Evolutionary conservation across 2,797 vertebrate species (phyloP).

Genomic region (Lutjanus campechanus): DNA sequence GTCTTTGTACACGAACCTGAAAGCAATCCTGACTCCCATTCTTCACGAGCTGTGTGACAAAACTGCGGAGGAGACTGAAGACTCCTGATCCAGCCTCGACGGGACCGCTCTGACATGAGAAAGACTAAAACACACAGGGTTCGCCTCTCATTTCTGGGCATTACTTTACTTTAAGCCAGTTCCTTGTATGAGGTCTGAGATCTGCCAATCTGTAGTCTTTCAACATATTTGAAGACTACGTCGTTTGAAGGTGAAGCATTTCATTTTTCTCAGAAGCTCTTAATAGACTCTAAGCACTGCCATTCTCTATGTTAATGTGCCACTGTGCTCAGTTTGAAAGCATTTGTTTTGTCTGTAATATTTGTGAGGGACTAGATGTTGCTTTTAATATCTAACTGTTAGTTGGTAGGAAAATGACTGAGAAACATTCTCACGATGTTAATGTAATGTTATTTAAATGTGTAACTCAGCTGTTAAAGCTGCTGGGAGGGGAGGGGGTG

Average conservation of each 20-base stretch:
- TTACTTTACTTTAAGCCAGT: constrained; percentile 49
- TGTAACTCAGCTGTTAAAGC: constrained; percentile 40
- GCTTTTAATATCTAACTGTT: constrained; percentile 60
- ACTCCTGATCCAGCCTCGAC: constrained; percentile 53
- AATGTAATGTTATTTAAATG: constrained; percentile 59
- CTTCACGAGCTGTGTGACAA: constrained; percentile 88
- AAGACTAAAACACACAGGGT: background rate
- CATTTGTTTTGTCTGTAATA: constrained; percentile 46
- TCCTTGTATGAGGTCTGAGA: constrained; percentile 48
- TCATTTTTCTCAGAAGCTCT: constrained; percentile 54
- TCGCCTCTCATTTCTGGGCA: constrained; percentile 41
- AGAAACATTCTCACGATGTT: constrained; percentile 48
- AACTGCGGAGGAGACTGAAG: constrained; percentile 75
- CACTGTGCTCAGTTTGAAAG: constrained; percentile 65
- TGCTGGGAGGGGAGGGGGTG: background rate
- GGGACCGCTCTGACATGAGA: background rate
- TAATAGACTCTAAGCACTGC: constrained; percentile 73
- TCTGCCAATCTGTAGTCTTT: constrained; percentile 50
- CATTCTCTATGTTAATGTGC: constrained; percentile 78
- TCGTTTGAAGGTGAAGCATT: constrained; percentile 44
- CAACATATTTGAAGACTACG: constrained; percentile 24
- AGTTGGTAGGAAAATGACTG: constrained; percentile 35
- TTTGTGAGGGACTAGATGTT: constrained; percentile 41
- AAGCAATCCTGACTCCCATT: constrained; percentile 89
- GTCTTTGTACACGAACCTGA: constrained; percentile 86